phyloP scores from a whole-genome alignment of 2,113 vertebrate genomes.

The Gymnogyps californianus region DNA sequence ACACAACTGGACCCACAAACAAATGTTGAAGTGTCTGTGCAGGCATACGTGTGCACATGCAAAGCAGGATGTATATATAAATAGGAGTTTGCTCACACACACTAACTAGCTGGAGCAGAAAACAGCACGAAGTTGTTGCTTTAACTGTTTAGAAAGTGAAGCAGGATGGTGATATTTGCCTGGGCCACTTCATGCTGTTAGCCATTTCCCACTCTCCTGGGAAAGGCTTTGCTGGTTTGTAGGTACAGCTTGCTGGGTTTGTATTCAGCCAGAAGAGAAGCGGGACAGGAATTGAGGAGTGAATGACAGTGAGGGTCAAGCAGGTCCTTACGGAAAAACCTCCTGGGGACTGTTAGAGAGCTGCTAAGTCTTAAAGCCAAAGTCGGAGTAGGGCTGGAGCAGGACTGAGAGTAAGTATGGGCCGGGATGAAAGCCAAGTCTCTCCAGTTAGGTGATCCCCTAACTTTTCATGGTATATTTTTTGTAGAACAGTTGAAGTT shows the following conservation, averaged over 20 bases:
- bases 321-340: background rate
- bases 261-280: background rate
- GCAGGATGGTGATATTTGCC: background rate
- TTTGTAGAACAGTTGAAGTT: background rate
- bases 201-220: background rate
- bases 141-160: background rate
- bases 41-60: background rate
- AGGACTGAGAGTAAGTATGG: background rate
- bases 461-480: background rate
- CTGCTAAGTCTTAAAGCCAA: background rate
- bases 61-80: accelerated
- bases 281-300: background rate
- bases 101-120: background rate
- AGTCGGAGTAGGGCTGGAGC: background rate
- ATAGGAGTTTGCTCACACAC: background rate
- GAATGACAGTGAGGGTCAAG: background rate
- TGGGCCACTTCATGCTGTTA: background rate
- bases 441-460: background rate
- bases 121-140: background rate
- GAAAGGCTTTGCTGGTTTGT: background rate
- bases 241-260: background rate
- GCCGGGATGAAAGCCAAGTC: background rate
- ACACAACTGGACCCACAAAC: background rate
- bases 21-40: background rate
- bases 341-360: background rate